Base-by-base conservation (phyloP, 2,888 invertebrate genomes). In the Hirtodrosophila cameraria region DNA sequence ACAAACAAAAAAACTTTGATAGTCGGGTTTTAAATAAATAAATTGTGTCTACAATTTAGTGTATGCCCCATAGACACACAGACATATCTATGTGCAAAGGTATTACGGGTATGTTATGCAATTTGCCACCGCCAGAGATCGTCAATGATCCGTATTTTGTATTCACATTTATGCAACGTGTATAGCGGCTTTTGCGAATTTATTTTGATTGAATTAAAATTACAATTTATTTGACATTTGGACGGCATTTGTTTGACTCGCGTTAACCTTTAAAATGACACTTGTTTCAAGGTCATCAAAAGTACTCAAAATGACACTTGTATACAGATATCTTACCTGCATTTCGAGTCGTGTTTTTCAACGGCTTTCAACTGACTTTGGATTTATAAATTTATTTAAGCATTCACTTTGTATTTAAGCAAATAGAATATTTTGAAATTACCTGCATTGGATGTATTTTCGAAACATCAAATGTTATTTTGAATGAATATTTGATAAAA, bases 101-200 rank as follows among this genome's bases (percentile, higher is more conserved):
- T 35, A 53, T 33, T 18, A n/a, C n/a, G n/a, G n/a, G n/a, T n/a
- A 12, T 28, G 63, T 84, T 77, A 74, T 70, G 66, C 78, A 77
- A 81, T 49, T 33, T 28, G 13, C 45, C 28, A 20, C 48, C 73
- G 43, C 31, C 36, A 72, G 69, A 76, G 84, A 65, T 42, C 72
- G 76, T 54, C 76, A 64, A 27, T 46, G 67, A 60, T 52, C 46
- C 42, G 28, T 43, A 43, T 12, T 39, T 16, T n/a, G n/a, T n/a
- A 13, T 33, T 39, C 58, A 36, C 28, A 23, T 57, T 68, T 67
- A 67, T 67, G 66, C 66, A 67, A 67, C 42, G 27, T 49, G 30
- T 55, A 50, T 62, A 27, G 27, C 46, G 27, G 23, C 31, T 61
- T 61, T 61, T 49, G 64, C 54, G 35, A 57, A 72, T 79, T 82